Evolutionary conservation across 64 coral and sea anemone genomes (phyloP).

Genomic region (Hydrozoanthus tunicans): DNA sequence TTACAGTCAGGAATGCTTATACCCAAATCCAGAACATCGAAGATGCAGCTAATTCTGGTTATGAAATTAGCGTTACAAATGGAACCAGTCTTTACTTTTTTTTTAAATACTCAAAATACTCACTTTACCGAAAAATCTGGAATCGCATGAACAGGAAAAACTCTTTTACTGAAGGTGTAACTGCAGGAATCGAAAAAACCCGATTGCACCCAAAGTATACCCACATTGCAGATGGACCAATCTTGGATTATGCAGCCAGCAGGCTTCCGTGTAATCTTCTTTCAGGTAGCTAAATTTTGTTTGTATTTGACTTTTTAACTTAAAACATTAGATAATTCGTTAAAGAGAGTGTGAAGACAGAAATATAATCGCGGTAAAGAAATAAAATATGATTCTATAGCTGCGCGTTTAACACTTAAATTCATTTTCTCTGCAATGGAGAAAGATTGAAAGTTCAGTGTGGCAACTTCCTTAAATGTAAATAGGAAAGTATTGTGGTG

Average conservation of each 20-base stretch:
- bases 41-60: not conserved
- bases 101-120: constrained; percentile 17
- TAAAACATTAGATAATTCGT: too few species aligned
- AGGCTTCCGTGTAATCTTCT: constrained; percentile 29
- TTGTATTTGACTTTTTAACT: too few species aligned
- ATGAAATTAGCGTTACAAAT: not conserved
- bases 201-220: not conserved
- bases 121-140: constrained; percentile 45
- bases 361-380: too few species aligned
- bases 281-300: not conserved
- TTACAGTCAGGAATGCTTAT: constrained; percentile 36
- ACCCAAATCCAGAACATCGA: constrained; percentile 36
- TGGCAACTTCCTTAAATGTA: too few species aligned
- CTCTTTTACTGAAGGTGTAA: not conserved
- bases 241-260: not conserved
- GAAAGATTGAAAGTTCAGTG: too few species aligned
- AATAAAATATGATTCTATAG: too few species aligned
- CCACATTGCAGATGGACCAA: constrained; percentile 37
- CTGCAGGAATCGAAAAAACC: not conserved
- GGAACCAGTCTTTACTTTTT: not conserved
- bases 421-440: too few species aligned
- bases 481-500: too few species aligned
- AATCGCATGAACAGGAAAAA: not conserved
- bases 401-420: too few species aligned
- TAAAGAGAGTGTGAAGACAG: too few species aligned